Percentiles rank a stretch among this genome's conserved stretches.
Evolutionary conservation across 2,113 vertebrate genomes (phyloP).

Genomic region (Zootoca vivipara): DNA sequence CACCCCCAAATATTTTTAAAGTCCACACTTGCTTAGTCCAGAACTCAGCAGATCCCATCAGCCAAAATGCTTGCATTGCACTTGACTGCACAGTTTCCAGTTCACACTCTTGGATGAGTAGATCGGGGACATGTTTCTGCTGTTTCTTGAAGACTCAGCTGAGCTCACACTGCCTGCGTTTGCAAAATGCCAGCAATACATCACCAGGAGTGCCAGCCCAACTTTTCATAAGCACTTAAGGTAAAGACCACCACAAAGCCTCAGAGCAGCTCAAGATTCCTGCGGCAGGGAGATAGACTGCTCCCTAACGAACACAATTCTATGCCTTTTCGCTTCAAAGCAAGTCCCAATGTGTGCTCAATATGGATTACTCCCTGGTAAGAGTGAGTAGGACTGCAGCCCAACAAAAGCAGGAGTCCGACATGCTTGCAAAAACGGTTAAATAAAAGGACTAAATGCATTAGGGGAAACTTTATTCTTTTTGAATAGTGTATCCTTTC

Average conservation of each 20-base stretch:
- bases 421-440: background rate
- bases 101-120: background rate
- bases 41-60: background rate
- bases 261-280: background rate
- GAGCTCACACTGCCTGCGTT: background rate
- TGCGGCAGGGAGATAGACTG: background rate
- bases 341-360: background rate
- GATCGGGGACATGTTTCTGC: background rate
- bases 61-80: background rate
- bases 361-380: background rate
- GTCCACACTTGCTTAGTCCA: background rate
- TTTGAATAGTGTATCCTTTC: background rate
- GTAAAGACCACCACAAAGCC: background rate
- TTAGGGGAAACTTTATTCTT: background rate
- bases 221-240: slow-evolving; percentile 13
- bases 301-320: background rate
- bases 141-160: background rate
- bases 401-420: background rate
- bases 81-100: background rate
- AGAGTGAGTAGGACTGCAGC: background rate
- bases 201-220: background rate
- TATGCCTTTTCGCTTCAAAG: background rate
- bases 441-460: background rate
- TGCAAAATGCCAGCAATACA: slow-evolving; percentile 16
- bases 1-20: background rate